These are phyloP conservation scores for Penaeus japonicus DNA, from an alignment of 1,140 invertebrate species.

Conservation along the genomic window DNA sequence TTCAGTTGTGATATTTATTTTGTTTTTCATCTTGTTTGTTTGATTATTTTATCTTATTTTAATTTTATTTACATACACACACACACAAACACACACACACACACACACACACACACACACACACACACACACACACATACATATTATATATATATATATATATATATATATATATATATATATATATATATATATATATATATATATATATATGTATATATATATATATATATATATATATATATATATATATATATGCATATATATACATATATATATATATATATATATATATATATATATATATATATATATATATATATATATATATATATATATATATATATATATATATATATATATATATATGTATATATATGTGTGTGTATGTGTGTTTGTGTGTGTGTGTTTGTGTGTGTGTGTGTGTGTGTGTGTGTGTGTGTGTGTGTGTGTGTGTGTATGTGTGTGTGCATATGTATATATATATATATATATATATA, in stretches of 20 bases:
- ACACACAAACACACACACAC: background rate
- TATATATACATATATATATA: slow-evolving; percentile 9
- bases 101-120: slow-evolving; percentile 17
- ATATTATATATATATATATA: background rate
- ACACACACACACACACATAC: slow-evolving; percentile 16
- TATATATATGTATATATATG: slow-evolving; percentile 14
- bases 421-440: slow-evolving; percentile 39
- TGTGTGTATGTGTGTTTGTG: slow-evolving; percentile 14
- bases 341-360: no score
- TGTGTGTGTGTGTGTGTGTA: slow-evolving; percentile 1
- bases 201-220: background rate
- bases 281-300: slow-evolving; percentile 15
- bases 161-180: background rate
- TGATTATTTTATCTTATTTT: background rate
- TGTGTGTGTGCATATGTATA: background rate
- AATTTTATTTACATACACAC: background rate
- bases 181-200: slow-evolving; percentile 2
- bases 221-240: background rate
- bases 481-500: background rate
- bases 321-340: no score
- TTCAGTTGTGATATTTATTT: background rate
- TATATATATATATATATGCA: slow-evolving; percentile 11
- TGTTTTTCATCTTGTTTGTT: background rate
- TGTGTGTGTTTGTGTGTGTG: slow-evolving; percentile 34
- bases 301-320: no score